Conservation (phyloP, 2,113 vertebrate species). For the Eonycteris spelaea region DNA sequence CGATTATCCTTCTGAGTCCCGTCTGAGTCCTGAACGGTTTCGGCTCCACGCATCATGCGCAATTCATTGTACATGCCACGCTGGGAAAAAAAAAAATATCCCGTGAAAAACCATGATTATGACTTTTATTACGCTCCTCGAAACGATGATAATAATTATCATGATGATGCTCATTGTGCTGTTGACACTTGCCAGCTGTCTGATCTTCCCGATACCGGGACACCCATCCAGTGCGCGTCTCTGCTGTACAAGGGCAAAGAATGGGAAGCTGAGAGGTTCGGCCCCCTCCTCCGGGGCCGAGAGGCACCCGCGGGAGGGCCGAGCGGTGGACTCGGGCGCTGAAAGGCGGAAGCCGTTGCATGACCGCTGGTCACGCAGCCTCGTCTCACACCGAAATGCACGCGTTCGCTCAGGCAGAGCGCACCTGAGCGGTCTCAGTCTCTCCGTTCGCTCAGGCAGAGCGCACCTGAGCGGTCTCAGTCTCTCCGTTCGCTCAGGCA, state of each 20-base stretch:
- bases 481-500: too few relatives aligned
- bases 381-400: fast-evolving
- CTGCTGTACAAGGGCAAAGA: fast-evolving
- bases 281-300: too few relatives aligned
- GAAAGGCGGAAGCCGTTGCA: fast-evolving
- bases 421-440: fast-evolving
- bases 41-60: not conserved
- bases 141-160: fast-evolving
- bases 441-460: too few relatives aligned
- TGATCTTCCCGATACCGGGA: not conserved
- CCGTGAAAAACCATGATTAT: not conserved
- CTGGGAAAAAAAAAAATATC: not conserved
- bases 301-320: fast-evolving
- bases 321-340: fast-evolving
- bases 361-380: too few relatives aligned
- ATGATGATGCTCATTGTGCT: not conserved
- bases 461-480: too few relatives aligned
- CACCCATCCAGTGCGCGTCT: fast-evolving
- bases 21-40: not conserved
- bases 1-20: too few relatives aligned
- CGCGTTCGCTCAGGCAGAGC: fast-evolving
- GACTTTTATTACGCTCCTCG: not conserved
- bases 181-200: too few relatives aligned
- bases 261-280: not conserved
- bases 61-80: fast-evolving